A percentile compares a stretch with the other conserved stretches of the same genome.
These are phyloP conservation scores for Athalia cordata DNA, from an alignment of 2,888 invertebrate species.

Conservation along the genomic window DNA sequence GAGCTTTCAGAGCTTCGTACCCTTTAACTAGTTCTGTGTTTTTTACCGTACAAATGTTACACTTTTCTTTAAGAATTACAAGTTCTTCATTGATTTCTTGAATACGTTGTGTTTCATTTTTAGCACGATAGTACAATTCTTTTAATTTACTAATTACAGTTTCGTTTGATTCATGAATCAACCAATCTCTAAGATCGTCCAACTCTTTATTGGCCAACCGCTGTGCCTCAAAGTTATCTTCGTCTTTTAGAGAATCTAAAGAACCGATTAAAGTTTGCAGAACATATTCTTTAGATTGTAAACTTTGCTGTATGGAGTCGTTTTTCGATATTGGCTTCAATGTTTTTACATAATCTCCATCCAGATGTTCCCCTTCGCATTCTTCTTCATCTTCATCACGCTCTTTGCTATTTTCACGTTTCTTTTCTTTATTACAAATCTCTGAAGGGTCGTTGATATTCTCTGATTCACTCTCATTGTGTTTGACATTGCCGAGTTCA, in stretches of 20 bases:
- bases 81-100: conserved; percentile 84
- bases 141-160: conserved; percentile 61
- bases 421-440: conserved; percentile 50
- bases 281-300: conserved; percentile 60
- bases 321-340: conserved; percentile 61
- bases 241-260: conserved; percentile 60
- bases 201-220: conserved; percentile 61
- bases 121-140: conserved; percentile 63
- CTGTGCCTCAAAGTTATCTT: conserved; percentile 59
- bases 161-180: conserved; percentile 63
- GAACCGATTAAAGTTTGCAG: conserved; percentile 61
- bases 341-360: conserved; percentile 63
- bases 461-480: conserved; percentile 4
- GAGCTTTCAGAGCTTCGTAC: conserved; percentile 77
- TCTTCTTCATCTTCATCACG: conserved; percentile 48
- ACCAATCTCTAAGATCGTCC: conserved; percentile 64
- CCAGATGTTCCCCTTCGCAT: conserved; percentile 55
- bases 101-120: conserved; percentile 76
- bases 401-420: conserved; percentile 53
- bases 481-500: conserved; percentile 36
- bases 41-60: conserved; percentile 80
- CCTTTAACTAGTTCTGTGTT: conserved; percentile 78
- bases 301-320: conserved; percentile 53
- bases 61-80: conserved; percentile 83
- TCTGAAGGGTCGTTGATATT: conserved; percentile 23